Conservation (phyloP, 2,113 vertebrate species). For the Platichthys stellatus region DNA sequence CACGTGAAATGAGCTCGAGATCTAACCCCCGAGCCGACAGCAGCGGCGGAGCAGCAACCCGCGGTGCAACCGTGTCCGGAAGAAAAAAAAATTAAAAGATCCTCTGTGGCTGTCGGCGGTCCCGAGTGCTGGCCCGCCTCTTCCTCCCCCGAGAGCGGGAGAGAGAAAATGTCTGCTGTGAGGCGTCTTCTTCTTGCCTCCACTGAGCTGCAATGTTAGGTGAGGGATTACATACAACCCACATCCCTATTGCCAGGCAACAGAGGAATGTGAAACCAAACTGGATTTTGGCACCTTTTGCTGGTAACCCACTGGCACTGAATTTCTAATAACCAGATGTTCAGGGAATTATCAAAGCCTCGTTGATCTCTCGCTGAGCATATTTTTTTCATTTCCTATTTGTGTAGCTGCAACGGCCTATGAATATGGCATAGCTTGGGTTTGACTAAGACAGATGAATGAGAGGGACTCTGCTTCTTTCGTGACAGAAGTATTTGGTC, state of each 20-base stretch:
- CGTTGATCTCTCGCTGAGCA: conserved; percentile 56
- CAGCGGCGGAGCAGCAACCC: conserved; percentile 59
- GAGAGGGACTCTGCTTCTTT: conserved; percentile 8
- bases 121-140: conserved; percentile 39
- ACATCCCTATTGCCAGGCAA: conserved; percentile 73
- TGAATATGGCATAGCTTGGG: conserved; percentile 33
- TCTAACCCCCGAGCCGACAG: conserved; percentile 71
- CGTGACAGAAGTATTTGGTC: conserved; percentile 36
- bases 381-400: conserved; percentile 29
- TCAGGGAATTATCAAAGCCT: conserved; percentile 69
- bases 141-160: conserved; percentile 53
- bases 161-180: conserved; percentile 18
- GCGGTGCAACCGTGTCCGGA: conserved; percentile 58
- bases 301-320: conserved; percentile 59
- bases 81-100: conserved; percentile 75
- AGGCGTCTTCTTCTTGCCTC: conserved; percentile 41
- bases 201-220: conserved; percentile 56
- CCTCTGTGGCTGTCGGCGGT: conserved; percentile 50
- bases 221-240: conserved; percentile 70
- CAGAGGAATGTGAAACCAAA: conserved; percentile 55
- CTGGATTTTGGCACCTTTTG: conserved; percentile 62
- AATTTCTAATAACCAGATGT: conserved; percentile 76
- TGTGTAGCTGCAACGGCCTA: conserved; percentile 31
- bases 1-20: conserved; percentile 84
- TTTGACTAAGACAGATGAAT: conserved; percentile 12